Evolutionary conservation across 2,888 invertebrate species (phyloP).

Genomic region (Leucophora obtusa): DNA sequence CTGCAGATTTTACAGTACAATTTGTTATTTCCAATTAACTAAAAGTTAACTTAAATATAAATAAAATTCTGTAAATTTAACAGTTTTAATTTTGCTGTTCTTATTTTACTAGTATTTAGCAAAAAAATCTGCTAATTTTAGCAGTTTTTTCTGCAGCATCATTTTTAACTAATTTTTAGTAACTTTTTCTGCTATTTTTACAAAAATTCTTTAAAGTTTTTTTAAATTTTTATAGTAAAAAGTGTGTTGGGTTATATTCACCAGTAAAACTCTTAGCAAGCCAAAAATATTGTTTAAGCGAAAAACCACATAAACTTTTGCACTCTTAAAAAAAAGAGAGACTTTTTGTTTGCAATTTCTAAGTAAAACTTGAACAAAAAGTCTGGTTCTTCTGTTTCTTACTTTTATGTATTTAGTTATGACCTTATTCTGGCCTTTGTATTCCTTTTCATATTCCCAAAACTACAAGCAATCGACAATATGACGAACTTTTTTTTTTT

Average conservation of each 20-base stretch:
- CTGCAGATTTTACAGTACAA: no score
- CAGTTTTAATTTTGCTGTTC: no score
- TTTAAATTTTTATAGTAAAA: not conserved
- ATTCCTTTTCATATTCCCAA: slow-evolving; percentile 50
- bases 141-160: no score
- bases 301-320: not conserved
- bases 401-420: slow-evolving; percentile 41
- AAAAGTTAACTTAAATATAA: no score
- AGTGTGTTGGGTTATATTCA: not conserved
- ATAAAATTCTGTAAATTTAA: no score
- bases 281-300: not conserved
- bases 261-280: not conserved
- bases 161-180: no score
- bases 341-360: not conserved
- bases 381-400: slow-evolving; percentile 48
- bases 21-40: no score
- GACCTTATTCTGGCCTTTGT: slow-evolving; percentile 61
- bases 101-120: no score
- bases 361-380: slow-evolving; percentile 38
- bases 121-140: no score
- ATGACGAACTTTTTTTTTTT: slow-evolving; percentile 8
- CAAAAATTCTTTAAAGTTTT: not conserved
- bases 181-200: no score
- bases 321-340: slow-evolving; percentile 1
- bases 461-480: slow-evolving; percentile 15